Base-by-base conservation (phyloP, 2,888 invertebrate species). In the Oscheius sp. region DNA sequence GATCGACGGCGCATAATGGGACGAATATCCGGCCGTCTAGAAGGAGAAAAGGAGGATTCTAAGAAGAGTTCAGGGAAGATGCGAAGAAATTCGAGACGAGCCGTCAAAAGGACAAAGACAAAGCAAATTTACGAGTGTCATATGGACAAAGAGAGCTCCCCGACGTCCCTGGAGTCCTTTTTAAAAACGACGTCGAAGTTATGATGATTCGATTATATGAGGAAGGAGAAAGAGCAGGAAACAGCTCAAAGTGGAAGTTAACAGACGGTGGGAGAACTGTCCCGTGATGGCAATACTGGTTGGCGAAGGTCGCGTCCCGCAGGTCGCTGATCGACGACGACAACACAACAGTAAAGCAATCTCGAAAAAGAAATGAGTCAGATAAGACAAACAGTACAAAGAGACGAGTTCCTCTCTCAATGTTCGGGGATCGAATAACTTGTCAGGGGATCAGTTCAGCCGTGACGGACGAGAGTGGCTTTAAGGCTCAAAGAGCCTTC, bases 341-440 rank as follows among this genome's bases (percentile, higher is more conserved):
- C 36, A 36, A 20, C 41, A n/a, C 41, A 17, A 41, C 41, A 41
- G 41, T 82, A 80, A 73, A 65, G 76, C 56, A 68, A 80, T 33
- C 69, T 85, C 45, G 84, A 85, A 70, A 75, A 76, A 50, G 83
- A 82, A 77, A 80, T 85, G 70, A 76, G 83, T n/a, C n/a, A n/a
- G n/a, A n/a, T n/a, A n/a, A n/a, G n/a, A n/a, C n/a, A n/a, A n/a
- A n/a, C n/a, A n/a, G n/a, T n/a, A n/a, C n/a, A n/a, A n/a, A n/a
- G n/a, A n/a, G n/a, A n/a, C n/a, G n/a, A n/a, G n/a, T n/a, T n/a
- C n/a, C n/a, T n/a, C 26, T 14, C 5, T 6, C n/a, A 14, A 12
- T 12, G 45, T 17, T 17, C 12, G 9, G n/a, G 45, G 45, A 12
- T 32, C 26, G 51, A 51, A 51, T 51, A 51, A 51, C 51, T 51